Conservation (phyloP, 2,888 invertebrate genomes). For the Lasioglossum figueresi region DNA sequence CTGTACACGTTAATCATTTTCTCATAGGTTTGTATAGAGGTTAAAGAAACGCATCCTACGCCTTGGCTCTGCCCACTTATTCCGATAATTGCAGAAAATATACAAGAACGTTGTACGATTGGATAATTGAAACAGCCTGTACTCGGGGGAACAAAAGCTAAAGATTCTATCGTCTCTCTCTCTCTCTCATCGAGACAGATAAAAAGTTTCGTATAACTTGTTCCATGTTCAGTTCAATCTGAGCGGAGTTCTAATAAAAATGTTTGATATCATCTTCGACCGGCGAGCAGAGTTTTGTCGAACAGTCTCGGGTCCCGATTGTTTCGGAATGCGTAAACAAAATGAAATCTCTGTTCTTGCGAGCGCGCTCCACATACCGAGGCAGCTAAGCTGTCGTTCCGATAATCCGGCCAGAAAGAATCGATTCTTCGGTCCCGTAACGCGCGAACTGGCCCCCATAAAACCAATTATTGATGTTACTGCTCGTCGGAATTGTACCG, state of each 20-base stretch:
- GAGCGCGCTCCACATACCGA: neutral
- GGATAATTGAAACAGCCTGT: neutral
- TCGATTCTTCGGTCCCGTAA: constrained; percentile 10
- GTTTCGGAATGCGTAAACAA: neutral
- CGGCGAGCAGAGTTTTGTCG: neutral
- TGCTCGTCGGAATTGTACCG: neutral
- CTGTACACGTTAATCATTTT: neutral
- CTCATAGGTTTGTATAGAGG: neutral
- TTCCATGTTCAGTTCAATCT: neutral
- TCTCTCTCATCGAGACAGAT: neutral
- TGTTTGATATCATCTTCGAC: neutral
- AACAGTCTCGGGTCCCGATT: no score
- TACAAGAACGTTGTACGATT: neutral
- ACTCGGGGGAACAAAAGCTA: neutral
- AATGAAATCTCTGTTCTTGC: neutral
- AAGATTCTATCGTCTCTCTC: neutral
- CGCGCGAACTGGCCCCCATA: neutral
- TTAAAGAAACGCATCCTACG: neutral
- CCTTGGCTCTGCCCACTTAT: neutral
- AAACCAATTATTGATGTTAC: constrained; percentile 16
- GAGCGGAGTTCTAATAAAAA: neutral
- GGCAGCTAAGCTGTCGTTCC: neutral
- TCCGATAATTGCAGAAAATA: neutral
- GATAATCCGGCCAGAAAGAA: constrained; percentile 6
- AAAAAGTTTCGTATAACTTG: neutral